These are phyloP conservation scores for Microtus ochrogaster DNA, from an alignment of 2,113 vertebrate species.

Conservation along the genomic window DNA sequence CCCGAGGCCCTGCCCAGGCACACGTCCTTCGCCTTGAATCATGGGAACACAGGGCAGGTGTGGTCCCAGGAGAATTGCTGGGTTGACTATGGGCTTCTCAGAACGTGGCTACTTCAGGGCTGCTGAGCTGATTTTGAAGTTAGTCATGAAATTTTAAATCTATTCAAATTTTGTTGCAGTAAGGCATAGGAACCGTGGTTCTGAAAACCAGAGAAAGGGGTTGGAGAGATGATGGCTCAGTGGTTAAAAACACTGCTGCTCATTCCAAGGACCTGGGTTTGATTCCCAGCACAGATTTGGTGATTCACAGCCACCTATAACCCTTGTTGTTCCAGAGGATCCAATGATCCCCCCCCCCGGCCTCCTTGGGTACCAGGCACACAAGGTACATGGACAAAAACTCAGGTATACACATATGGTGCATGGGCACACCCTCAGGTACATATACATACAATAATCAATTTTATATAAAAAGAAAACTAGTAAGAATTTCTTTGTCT, in stretches of 20 bases:
- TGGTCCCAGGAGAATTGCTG: not conserved
- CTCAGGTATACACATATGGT: not conserved
- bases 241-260: not conserved
- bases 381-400: not conserved
- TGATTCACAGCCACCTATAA: not conserved
- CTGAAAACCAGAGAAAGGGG: not conserved
- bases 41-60: rapidly evolving
- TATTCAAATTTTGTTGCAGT: not conserved
- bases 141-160: not conserved
- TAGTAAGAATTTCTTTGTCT: not conserved
- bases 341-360: not conserved
- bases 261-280: not conserved
- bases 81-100: rapidly evolving
- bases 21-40: rapidly evolving
- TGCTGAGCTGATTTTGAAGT: rapidly evolving
- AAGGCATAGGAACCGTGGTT: rapidly evolving
- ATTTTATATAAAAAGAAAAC: not conserved
- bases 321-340: too few species aligned
- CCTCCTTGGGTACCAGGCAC: not conserved
- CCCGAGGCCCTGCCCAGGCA: rapidly evolving
- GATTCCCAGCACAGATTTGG: not conserved
- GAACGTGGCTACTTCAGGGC: not conserved
- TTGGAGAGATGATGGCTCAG: not conserved
- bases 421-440: not conserved
- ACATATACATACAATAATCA: not conserved